Evolutionary conservation across 2,797 vertebrate species (phyloP).

Genomic region (Bradypodion pumilum): DNA sequence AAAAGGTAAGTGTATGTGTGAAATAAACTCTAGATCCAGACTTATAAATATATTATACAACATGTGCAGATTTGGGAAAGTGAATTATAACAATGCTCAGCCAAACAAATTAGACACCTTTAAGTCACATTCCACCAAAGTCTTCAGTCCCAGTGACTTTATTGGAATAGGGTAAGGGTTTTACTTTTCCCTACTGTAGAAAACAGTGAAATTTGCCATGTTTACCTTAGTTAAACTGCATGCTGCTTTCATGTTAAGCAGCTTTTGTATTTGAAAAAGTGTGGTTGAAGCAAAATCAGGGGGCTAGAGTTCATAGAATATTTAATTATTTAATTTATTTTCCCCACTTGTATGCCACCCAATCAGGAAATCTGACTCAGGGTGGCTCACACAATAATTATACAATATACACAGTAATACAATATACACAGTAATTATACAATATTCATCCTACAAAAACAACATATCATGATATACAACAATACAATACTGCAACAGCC

Average conservation of each 20-base stretch:
- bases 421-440: no score
- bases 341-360: no score
- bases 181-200: background rate
- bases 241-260: background rate
- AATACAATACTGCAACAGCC: no score
- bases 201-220: background rate
- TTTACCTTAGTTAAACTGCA: background rate
- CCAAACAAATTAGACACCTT: background rate
- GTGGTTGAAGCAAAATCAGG: background rate
- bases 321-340: no score
- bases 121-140: background rate
- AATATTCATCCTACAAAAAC: no score
- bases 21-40: background rate
- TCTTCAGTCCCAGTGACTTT: background rate
- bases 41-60: background rate
- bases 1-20: conserved; percentile 70
- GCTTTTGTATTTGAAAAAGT: background rate
- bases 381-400: no score
- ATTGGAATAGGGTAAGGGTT: background rate
- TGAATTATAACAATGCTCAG: background rate
- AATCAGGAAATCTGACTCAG: no score
- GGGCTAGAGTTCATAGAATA: background rate
- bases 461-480: no score
- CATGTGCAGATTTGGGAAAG: background rate
- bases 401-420: no score